A percentile compares a stretch with the other conserved stretches of the same genome.
Evolutionary conservation across 2,113 vertebrate genomes (phyloP).

Genomic region (Scomber colias): DNA sequence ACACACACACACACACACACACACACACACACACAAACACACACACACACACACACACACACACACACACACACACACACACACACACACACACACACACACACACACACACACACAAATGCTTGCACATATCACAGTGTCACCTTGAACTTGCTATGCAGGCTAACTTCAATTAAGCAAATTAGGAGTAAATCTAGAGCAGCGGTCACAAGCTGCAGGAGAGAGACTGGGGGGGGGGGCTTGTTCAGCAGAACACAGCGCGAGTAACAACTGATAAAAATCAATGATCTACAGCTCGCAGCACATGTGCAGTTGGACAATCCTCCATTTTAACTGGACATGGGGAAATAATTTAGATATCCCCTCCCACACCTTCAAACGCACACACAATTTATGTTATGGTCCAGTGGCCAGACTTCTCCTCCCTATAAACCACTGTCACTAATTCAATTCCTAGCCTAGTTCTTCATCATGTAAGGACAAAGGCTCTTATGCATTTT

Average conservation of each 20-base stretch:
- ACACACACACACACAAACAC: too few species aligned
- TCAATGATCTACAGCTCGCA: slow-evolving; percentile 66
- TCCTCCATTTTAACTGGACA: slow-evolving; percentile 37
- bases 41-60: not conserved
- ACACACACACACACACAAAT: slow-evolving; percentile 6
- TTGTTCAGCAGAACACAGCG: slow-evolving; percentile 63
- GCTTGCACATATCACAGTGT: slow-evolving; percentile 60
- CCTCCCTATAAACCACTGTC: not conserved
- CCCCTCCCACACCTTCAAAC: slow-evolving; percentile 3
- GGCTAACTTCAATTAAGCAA: slow-evolving; percentile 81
- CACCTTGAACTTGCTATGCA: slow-evolving; percentile 77
- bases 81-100: not conserved
- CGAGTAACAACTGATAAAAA: slow-evolving; percentile 66
- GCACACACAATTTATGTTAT: slow-evolving; percentile 3
- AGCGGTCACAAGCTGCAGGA: slow-evolving; percentile 61
- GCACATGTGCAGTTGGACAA: slow-evolving; percentile 52
- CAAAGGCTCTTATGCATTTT: slow-evolving; percentile 10
- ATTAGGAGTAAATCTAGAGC: slow-evolving; percentile 76
- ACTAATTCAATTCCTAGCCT: not conserved
- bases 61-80: slow-evolving; percentile 5
- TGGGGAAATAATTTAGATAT: slow-evolving; percentile 4
- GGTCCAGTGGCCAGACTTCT: slow-evolving; percentile 17
- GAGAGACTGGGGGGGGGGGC: slow-evolving; percentile 35
- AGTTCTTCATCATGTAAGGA: not conserved
- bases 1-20: too few species aligned